Base-by-base conservation (phyloP, 2,888 invertebrate genomes). In the Acrocyrtus sp. region DNA sequence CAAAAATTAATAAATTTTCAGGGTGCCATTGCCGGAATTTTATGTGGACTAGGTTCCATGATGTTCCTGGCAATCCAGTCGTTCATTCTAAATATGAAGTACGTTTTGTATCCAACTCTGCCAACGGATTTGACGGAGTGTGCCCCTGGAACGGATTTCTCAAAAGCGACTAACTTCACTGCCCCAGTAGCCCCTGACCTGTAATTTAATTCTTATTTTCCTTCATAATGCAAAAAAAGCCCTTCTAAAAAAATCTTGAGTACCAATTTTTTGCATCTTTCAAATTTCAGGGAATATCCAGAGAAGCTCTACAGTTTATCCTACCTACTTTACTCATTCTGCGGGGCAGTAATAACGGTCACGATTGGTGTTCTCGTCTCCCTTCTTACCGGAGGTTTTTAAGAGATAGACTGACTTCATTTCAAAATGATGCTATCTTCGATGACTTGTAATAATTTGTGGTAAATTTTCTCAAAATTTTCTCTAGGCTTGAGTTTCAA, bases 11-110 rank as follows among this genome's bases (percentile, higher is more conserved):
- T n/a, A n/a, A n/a, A n/a, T n/a, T n/a, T n/a, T 26, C 56, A 78
- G 75, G 78, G 78, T 12, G 78, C 74, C 0, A 48, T 51, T 17
- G 8, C 41, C 26, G 78, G 78, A 43, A 72, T 72, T 47, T 19
- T 72, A n/a, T 22, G 48, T 29, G 72, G 74, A 12, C 39, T 74
- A 17, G 15, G 17, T 4, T 43, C 56, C 0, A 74, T 74, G 74
- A 69, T 63, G 43, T 69, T 34, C 21, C 12, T 74, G 5, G 68
- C 47, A 0, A 41, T 57, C 1, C 34, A 74, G 17, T 47, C 68
- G 1, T 69, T 58, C 26, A 41, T 63, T 29, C 39, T 74, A 12
- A 41, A 15, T 17, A 43, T 22, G 45, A 27, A 41, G 21, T 51
- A 57, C 21, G 24, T 26, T 26, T 45, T 74, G 12, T 47, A 63